These are phyloP conservation scores for Danionella dracula DNA, from an alignment of 2,797 vertebrate species.

Conservation along the genomic window DNA sequence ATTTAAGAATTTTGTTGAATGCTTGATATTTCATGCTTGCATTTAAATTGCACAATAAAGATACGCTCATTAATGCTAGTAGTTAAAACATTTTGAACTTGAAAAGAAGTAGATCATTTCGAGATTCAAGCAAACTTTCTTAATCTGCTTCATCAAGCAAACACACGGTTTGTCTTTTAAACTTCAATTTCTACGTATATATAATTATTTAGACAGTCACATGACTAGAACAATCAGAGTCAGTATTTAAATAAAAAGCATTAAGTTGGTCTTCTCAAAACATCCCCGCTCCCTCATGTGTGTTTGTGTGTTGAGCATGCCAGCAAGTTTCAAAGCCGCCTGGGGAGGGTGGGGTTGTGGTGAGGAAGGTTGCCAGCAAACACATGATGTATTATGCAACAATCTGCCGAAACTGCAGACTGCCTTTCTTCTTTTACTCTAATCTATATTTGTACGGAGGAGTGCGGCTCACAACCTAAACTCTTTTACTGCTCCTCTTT, in stretches of 20 bases:
- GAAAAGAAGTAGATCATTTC: too few species aligned
- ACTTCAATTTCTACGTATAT: too few species aligned
- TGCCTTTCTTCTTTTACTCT: constrained; percentile 21
- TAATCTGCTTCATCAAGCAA: too few species aligned
- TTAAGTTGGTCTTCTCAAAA: neutral
- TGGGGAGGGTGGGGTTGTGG: constrained; percentile 26
- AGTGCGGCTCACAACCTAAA: constrained; percentile 31
- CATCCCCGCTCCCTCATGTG: neutral
- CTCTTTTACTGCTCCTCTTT: constrained; percentile 30
- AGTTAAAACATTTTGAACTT: too few species aligned
- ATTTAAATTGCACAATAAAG: too few species aligned
- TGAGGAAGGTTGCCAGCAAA: constrained; percentile 52
- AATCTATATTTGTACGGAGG: constrained; percentile 27
- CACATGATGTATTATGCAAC: constrained; percentile 67
- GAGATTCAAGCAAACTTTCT: too few species aligned
- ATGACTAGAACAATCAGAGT: neutral
- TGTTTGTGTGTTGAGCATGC: constrained; percentile 1
- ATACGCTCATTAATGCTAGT: too few species aligned
- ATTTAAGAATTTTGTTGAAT: too few species aligned
- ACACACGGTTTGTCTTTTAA: too few species aligned
- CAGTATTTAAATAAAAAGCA: neutral
- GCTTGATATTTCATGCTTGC: too few species aligned
- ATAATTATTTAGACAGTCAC: too few species aligned
- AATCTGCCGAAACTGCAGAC: constrained; percentile 57
- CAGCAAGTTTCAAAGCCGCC: constrained; percentile 46